Conservation (phyloP, 2,797 vertebrate species). For the Heteromormyrus szaboi region DNA sequence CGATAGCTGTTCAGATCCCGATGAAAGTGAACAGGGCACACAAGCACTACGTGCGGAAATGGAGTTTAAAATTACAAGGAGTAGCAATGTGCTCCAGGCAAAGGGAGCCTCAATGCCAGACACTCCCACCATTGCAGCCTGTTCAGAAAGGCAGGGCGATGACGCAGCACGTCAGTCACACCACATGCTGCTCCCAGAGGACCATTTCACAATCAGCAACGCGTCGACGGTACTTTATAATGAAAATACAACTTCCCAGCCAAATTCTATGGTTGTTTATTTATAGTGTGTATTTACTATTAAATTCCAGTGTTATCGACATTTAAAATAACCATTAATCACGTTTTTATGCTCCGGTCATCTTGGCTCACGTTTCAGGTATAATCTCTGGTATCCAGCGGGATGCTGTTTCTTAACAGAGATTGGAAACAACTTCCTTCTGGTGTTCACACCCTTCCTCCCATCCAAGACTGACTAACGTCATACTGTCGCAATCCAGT, state of each 20-base stretch:
- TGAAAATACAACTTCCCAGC: not conserved
- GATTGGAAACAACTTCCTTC: not conserved
- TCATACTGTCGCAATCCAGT: not conserved
- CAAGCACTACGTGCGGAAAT: not conserved
- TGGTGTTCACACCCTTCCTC: not conserved
- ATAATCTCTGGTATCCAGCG: not conserved
- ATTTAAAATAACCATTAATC: not conserved
- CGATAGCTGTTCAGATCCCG: not conserved
- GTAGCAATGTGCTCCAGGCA: not conserved
- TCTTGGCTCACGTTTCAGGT: not conserved
- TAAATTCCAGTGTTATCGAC: not conserved
- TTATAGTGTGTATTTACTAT: not conserved
- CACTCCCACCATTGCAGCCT: conserved; percentile 25
- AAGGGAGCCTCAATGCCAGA: not conserved
- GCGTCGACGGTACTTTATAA: not conserved
- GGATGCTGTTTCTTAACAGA: not conserved
- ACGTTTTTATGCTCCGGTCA: not conserved
- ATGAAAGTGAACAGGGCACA: not conserved
- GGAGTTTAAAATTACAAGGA: not conserved
- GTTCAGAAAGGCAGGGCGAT: conserved; percentile 1
- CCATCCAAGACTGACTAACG: not conserved
- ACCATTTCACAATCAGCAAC: not conserved
- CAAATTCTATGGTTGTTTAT: not conserved
- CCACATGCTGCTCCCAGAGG: not conserved
- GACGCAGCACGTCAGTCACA: conserved; percentile 25